Conservation (phyloP, 2,888 invertebrate species). For the Prosapia bicincta region DNA sequence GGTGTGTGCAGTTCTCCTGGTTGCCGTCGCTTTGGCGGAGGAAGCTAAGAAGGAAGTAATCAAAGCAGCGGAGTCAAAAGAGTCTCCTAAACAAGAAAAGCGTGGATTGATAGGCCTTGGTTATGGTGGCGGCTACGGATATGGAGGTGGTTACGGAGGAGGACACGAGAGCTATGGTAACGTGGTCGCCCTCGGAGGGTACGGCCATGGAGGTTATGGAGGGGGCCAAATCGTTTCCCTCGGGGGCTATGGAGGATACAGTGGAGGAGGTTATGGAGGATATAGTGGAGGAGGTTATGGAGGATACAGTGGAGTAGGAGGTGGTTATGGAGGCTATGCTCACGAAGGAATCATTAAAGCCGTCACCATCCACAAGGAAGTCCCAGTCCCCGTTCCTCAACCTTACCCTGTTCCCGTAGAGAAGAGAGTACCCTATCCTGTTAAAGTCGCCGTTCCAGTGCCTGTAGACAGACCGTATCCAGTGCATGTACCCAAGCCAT, state of each 20-base stretch:
- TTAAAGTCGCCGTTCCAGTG: conserved; percentile 40
- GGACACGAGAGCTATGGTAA: conserved; percentile 22
- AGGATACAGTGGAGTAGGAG: conserved; percentile 11
- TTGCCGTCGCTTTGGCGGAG: not conserved
- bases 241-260: conserved; percentile 3
- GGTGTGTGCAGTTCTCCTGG: not conserved
- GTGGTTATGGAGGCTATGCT: conserved; percentile 26
- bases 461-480: conserved; percentile 41
- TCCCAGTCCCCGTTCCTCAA: conserved; percentile 39
- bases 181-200: not conserved
- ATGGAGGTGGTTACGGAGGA: conserved; percentile 6
- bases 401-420: conserved; percentile 41
- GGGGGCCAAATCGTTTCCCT: conserved; percentile 11
- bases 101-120: conserved; percentile 33
- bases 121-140: conserved; percentile 22
- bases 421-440: conserved; percentile 40
- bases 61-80: conserved; percentile 3
- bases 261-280: conserved; percentile 15
- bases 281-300: not conserved
- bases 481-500: conserved; percentile 41
- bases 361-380: conserved; percentile 38
- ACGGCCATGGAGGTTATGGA: conserved; percentile 9
- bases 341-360: conserved; percentile 33
- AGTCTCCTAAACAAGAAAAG: conserved; percentile 35
- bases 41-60: not conserved